Evolutionary conservation across 2,797 vertebrate species (phyloP).

Genomic region (Emys orbicularis): DNA sequence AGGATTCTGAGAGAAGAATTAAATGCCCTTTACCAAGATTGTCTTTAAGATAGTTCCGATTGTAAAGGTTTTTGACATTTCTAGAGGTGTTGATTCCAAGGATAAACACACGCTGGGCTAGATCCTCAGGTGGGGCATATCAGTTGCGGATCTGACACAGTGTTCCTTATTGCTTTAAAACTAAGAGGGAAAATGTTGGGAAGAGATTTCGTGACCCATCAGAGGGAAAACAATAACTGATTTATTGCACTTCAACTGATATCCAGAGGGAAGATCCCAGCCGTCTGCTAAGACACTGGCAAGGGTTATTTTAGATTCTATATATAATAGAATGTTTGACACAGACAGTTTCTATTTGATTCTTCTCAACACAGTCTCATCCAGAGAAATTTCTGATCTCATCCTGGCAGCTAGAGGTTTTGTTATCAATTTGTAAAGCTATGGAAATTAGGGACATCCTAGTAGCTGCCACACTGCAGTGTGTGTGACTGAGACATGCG

Average conservation of each 20-base stretch:
- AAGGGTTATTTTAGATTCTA: background rate
- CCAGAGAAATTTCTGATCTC: background rate
- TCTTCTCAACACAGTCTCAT: background rate
- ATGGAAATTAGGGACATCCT: background rate
- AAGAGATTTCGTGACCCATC: background rate
- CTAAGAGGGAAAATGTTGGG: background rate
- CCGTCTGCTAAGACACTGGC: background rate
- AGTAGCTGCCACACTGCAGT: background rate
- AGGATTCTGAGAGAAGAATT: background rate
- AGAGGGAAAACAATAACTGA: background rate
- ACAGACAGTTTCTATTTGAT: background rate
- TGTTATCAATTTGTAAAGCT: background rate
- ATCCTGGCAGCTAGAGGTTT: background rate
- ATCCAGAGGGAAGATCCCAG: background rate
- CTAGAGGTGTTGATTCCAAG: background rate
- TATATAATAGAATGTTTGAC: background rate
- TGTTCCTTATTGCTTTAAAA: background rate
- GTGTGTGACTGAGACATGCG: background rate
- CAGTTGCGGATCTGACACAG: background rate
- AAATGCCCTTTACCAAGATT: background rate
- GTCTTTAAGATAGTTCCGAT: background rate
- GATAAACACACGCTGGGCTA: background rate
- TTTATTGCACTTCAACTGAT: background rate
- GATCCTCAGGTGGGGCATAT: background rate
- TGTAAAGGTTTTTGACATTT: background rate